Conservation (phyloP, 1,140 invertebrate genomes). For the Anadara kagoshimensis region DNA sequence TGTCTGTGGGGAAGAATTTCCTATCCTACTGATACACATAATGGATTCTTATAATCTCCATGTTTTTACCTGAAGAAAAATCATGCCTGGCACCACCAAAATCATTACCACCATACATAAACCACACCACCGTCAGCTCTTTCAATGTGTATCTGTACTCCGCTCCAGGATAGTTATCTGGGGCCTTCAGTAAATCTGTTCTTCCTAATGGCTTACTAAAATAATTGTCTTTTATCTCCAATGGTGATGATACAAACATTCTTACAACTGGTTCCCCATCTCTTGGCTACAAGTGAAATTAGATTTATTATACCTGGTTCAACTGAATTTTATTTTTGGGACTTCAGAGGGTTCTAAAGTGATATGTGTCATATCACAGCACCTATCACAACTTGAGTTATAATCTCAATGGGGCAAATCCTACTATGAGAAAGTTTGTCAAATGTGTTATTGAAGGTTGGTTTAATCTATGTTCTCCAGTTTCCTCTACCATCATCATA, state of each 20-base stretch:
- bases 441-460: no score
- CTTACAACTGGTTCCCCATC: constrained; percentile 84
- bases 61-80: not conserved
- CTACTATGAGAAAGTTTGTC: no score
- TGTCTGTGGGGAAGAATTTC: no score
- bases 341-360: not conserved
- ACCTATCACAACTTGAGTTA: no score
- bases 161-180: constrained; percentile 86
- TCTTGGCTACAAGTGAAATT: constrained; percentile 66
- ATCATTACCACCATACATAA: constrained; percentile 93
- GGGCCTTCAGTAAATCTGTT: constrained; percentile 87
- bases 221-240: constrained; percentile 90
- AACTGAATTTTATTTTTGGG: not conserved
- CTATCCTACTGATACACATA: no score
- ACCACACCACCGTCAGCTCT: constrained; percentile 93
- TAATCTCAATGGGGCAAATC: no score
- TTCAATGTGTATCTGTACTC: constrained; percentile 87
- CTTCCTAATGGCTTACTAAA: constrained; percentile 86
- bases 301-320: not conserved
- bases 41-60: no score
- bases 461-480: no score
- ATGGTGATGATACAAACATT: constrained; percentile 82
- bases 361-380: not conserved
- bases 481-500: no score
- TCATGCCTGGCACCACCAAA: constrained; percentile 76